Percentiles rank a stretch among this genome's conserved stretches.
Conservation (phyloP, 2,888 invertebrate species). For the Amphimallon solstitiale region DNA sequence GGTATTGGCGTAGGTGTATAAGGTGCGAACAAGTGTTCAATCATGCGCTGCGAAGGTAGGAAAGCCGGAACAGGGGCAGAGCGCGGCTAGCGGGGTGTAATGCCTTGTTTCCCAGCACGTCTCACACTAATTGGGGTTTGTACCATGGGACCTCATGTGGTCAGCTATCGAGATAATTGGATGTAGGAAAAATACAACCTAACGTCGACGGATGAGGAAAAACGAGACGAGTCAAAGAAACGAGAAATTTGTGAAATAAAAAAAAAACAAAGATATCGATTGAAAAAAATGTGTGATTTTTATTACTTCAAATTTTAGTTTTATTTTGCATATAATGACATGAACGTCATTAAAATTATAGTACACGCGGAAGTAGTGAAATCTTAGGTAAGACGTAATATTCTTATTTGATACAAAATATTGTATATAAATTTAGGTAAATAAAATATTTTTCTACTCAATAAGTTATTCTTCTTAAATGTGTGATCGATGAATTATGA, state of each 20-base stretch:
- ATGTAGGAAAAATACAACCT: conserved; percentile 44
- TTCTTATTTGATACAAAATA: no score
- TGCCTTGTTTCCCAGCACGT: conserved; percentile 63
- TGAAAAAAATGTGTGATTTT: no score
- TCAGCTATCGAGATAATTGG: conserved; percentile 49
- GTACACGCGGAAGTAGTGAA: no score
- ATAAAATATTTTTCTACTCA: no score
- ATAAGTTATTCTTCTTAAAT: no score
- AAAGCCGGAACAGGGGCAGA: conserved; percentile 8
- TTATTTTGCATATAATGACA: no score
- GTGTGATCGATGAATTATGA: no score
- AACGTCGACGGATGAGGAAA: conserved; percentile 10
- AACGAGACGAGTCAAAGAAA: neutral
- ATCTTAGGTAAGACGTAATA: no score
- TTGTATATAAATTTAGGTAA: no score
- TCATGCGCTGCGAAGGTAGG: conserved; percentile 27
- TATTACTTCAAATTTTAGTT: no score
- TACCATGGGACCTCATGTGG: conserved; percentile 51
- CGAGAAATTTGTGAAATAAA: neutral
- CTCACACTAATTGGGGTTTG: conserved; percentile 62
- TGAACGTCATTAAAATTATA: no score
- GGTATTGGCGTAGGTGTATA: conserved; percentile 30
- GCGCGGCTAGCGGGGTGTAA: conserved; percentile 49
- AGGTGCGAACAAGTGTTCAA: conserved; percentile 38
- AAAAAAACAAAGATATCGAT: neutral